Evolutionary conservation across 2,888 invertebrate species (phyloP).

Genomic region (Drosophila kambysellisi): DNA sequence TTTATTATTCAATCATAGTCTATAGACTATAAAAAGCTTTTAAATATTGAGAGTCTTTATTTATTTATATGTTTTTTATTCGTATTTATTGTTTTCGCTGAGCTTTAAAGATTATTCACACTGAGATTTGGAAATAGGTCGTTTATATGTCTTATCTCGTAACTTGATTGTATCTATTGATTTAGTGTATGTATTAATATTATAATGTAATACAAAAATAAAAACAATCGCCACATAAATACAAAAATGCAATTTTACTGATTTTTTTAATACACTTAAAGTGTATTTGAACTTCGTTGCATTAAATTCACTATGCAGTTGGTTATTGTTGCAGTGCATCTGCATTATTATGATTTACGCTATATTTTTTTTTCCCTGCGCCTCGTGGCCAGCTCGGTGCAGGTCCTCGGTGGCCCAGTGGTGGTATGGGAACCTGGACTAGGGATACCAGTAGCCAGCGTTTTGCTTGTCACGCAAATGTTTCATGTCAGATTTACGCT

Average conservation of each 20-base stretch:
- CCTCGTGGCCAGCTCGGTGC: constrained; percentile 5
- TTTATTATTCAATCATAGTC: neutral
- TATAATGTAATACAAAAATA: neutral
- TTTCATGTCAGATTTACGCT: constrained; percentile 75
- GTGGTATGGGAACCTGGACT: constrained; percentile 11
- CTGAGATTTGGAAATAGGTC: neutral
- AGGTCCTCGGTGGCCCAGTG: constrained; percentile 17
- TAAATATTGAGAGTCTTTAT: neutral
- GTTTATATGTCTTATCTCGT: neutral
- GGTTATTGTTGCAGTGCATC: constrained; percentile 14
- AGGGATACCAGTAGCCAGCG: constrained; percentile 40
- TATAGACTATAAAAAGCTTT: neutral
- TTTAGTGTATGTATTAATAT: neutral
- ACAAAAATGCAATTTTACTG: neutral
- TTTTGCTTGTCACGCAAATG: constrained; percentile 75
- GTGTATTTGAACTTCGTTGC: constrained; percentile 23
- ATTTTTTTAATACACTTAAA: constrained; percentile 6
- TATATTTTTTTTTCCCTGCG: constrained; percentile 62
- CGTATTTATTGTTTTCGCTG: neutral
- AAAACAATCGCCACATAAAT: neutral
- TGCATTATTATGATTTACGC: constrained; percentile 58
- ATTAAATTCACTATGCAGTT: neutral
- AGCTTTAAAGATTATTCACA: neutral
- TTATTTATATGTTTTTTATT: neutral
- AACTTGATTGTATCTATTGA: neutral